phyloP scores from a whole-genome alignment of 2,797 vertebrate species.

The Anguilla pacifica region DNA sequence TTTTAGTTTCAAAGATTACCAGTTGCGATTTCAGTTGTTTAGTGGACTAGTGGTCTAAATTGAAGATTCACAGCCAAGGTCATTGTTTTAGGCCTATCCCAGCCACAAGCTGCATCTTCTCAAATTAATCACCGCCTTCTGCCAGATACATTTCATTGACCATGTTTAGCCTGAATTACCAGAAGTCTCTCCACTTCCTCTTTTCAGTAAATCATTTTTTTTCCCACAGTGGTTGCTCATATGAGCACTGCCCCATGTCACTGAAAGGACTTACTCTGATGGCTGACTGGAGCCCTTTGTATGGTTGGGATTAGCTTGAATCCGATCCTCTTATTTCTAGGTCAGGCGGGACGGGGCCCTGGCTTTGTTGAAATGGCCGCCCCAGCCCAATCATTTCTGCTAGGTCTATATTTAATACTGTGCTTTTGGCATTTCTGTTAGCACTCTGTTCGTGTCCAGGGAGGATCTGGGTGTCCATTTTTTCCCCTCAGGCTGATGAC shows the following conservation, averaged over 20 bases:
- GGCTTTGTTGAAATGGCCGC: not conserved
- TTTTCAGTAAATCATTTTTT: not conserved
- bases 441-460: not conserved
- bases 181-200: not conserved
- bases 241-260: not conserved
- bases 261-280: conserved; percentile 19
- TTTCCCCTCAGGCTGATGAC: not conserved
- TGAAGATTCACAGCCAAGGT: not conserved
- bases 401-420: conserved; percentile 1
- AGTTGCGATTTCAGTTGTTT: not conserved
- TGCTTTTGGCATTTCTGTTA: not conserved
- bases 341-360: not conserved
- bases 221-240: not conserved
- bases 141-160: not conserved
- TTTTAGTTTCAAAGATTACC: not conserved
- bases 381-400: not conserved
- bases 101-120: not conserved
- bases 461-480: not conserved
- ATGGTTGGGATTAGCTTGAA: conserved; percentile 23
- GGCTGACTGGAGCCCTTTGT: conserved; percentile 27
- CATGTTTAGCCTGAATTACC: not conserved
- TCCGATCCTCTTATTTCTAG: conserved; percentile 26
- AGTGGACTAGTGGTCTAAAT: not conserved
- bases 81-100: not conserved
- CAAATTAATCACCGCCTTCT: not conserved